These are phyloP conservation scores for Bugula neritina DNA, from an alignment of 2,888 invertebrate species.

Conservation along the genomic window DNA sequence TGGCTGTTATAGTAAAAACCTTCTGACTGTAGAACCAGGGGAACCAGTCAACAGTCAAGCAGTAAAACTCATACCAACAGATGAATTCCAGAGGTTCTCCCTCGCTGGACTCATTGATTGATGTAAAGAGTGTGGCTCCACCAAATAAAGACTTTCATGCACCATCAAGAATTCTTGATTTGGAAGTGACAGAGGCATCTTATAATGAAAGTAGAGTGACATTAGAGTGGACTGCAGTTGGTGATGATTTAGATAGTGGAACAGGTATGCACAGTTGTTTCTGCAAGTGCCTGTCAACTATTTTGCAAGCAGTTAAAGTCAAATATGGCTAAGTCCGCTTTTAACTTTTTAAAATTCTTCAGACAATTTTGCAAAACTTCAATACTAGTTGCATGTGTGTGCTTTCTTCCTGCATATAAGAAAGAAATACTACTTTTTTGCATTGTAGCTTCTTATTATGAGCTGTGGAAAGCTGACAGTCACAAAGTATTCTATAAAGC, in stretches of 20 bases:
- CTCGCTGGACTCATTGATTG: constrained; percentile 6
- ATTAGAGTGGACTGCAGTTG: constrained; percentile 27
- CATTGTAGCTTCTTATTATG: constrained; percentile 5
- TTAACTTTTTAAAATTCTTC: too few relatives aligned
- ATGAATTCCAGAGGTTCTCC: constrained; percentile 18
- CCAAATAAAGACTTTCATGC: background rate
- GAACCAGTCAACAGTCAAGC: background rate
- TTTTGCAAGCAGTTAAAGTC: too few relatives aligned
- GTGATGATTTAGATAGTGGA: constrained; percentile 22
- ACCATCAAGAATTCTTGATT: constrained; percentile 22
- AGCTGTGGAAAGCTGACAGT: constrained; percentile 12
- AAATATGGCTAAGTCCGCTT: too few relatives aligned
- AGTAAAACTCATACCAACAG: background rate
- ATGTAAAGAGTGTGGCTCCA: constrained; percentile 6
- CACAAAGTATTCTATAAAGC: background rate
- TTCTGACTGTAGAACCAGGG: background rate
- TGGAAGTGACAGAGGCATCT: constrained; percentile 23
- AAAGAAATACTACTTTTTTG: too few relatives aligned
- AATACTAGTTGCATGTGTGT: too few relatives aligned
- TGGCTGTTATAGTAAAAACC: background rate
- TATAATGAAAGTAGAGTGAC: background rate
- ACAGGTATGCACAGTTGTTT: constrained; percentile 22
- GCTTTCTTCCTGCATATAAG: too few relatives aligned
- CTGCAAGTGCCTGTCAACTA: too few relatives aligned
- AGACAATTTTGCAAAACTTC: too few relatives aligned